Evolutionary conservation across 2,797 vertebrate genomes (phyloP).

Genomic region (Streptopelia turtur): DNA sequence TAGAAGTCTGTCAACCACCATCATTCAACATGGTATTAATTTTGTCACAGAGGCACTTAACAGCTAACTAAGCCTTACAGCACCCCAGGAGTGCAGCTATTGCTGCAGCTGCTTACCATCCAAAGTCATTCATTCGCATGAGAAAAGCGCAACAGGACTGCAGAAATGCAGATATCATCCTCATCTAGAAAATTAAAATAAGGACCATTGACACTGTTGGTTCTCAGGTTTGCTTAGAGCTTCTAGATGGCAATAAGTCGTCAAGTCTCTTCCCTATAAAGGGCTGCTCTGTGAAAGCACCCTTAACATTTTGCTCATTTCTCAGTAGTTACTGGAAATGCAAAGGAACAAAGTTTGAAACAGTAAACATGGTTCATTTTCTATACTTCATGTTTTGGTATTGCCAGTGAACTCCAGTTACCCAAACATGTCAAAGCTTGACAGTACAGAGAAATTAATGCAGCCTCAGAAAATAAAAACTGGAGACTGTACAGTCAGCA

Average conservation of each 20-base stretch:
- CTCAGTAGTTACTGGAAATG: background rate
- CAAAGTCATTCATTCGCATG: background rate
- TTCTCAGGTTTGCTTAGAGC: background rate
- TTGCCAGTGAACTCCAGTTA: background rate
- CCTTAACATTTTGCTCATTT: background rate
- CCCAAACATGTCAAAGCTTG: conserved; percentile 3
- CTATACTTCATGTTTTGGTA: background rate
- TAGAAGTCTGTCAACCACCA: background rate
- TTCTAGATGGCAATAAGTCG: background rate
- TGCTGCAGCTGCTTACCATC: background rate
- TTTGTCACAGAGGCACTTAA: background rate
- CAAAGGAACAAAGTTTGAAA: background rate
- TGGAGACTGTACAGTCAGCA: background rate
- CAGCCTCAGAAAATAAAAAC: background rate
- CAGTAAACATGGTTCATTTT: background rate
- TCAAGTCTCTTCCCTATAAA: background rate
- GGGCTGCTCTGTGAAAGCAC: background rate
- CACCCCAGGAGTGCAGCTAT: background rate
- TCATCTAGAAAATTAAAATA: background rate
- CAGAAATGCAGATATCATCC: background rate
- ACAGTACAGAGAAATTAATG: background rate
- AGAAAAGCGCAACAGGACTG: background rate
- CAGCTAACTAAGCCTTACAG: background rate
- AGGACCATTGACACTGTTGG: background rate
- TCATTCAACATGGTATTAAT: background rate